Percentiles rank a stretch among this genome's conserved stretches.
Conservation (phyloP, 1,140 invertebrate genomes). For the Pinna nobilis region DNA sequence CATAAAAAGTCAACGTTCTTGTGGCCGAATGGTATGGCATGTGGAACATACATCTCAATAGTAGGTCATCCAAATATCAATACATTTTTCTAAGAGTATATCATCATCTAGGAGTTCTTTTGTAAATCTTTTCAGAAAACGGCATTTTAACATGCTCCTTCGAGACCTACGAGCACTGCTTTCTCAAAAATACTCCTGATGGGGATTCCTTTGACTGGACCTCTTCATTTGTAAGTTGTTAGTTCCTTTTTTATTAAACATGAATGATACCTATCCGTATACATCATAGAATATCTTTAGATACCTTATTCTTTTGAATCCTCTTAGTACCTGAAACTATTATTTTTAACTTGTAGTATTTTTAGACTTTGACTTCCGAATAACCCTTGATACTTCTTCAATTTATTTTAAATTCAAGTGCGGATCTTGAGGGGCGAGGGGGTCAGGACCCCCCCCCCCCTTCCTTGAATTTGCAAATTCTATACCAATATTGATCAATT, state of each 20-base stretch:
- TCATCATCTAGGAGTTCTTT: neutral
- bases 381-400: no score
- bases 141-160: neutral
- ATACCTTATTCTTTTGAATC: no score
- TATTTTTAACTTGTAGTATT: no score
- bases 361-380: no score
- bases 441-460: no score
- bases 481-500: no score
- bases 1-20: neutral
- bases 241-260: neutral
- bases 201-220: conserved; percentile 16
- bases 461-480: no score
- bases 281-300: no score
- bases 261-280: no score
- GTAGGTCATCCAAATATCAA: neutral
- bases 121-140: neutral
- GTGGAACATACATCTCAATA: neutral
- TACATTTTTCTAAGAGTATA: neutral
- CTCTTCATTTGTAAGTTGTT: neutral
- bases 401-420: no score
- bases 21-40: neutral
- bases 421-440: no score
- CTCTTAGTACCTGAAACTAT: no score
- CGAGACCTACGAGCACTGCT: neutral
- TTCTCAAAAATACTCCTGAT: conserved; percentile 4